These are phyloP conservation scores for Zeugodacus cucurbitae DNA, from an alignment of 1,140 invertebrate genomes.

Conservation along the genomic window DNA sequence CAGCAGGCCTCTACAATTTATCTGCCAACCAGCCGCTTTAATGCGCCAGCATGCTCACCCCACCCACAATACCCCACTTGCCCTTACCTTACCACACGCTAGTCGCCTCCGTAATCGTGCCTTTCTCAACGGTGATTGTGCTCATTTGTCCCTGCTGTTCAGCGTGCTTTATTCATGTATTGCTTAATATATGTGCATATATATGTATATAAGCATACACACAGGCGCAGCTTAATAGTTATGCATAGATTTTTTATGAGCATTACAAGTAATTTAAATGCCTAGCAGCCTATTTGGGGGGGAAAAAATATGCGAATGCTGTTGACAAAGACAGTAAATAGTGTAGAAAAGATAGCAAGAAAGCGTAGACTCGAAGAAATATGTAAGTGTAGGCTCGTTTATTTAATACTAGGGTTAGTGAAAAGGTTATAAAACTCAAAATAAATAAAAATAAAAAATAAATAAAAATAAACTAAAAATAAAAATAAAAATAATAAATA, in stretches of 20 bases:
- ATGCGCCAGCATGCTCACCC: neutral
- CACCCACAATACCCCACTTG: too few relatives aligned
- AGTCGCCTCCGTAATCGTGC: neutral
- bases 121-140: neutral
- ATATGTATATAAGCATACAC: neutral
- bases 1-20: neutral
- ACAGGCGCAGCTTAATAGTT: neutral
- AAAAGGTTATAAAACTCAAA: neutral
- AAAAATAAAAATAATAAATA: too few relatives aligned
- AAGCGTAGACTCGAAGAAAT: neutral
- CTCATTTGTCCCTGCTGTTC: neutral
- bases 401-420: neutral
- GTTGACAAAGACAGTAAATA: too few relatives aligned
- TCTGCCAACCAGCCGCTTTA: neutral
- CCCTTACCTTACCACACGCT: too few relatives aligned
- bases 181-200: neutral
- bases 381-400: neutral
- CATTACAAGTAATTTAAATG: constrained; percentile 12
- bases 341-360: neutral
- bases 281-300: neutral
- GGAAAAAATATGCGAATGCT: neutral
- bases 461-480: too few relatives aligned
- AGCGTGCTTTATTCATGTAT: neutral
- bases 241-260: neutral
- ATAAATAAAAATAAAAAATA: too few relatives aligned